A percentile compares a stretch with the other conserved stretches of the same genome.
These are phyloP conservation scores for Motacilla tschutschensis DNA, from an alignment of 2,113 vertebrate species.

Conservation along the genomic window DNA sequence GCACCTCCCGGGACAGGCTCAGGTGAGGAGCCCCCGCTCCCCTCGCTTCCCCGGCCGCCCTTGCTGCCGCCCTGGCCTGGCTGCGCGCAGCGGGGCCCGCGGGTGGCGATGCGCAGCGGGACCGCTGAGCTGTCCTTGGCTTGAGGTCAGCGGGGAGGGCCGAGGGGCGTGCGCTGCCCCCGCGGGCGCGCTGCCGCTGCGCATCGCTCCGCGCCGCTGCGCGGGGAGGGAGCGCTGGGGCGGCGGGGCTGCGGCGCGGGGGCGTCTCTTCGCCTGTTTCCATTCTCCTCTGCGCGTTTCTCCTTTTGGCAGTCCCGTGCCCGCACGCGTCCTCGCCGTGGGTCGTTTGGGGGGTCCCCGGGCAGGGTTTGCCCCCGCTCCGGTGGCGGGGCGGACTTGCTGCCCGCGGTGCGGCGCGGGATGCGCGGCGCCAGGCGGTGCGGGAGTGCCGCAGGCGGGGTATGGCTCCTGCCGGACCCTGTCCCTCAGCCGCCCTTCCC, in stretches of 20 bases:
- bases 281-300: background rate
- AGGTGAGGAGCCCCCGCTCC: constrained; percentile 57
- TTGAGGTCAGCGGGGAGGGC: constrained; percentile 65
- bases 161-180: background rate
- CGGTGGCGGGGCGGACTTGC: background rate
- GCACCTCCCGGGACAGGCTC: background rate
- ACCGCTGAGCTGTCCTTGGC: constrained; percentile 66
- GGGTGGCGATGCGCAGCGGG: background rate
- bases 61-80: background rate
- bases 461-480: background rate
- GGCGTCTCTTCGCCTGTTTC: too few species aligned
- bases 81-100: background rate
- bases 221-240: background rate
- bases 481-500: constrained; percentile 2
- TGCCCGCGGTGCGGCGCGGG: background rate
- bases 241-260: background rate
- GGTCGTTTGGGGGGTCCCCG: background rate
- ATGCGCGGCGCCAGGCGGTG: background rate
- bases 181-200: background rate
- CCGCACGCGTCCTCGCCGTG: background rate
- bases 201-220: background rate
- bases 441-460: background rate
- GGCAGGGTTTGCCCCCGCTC: background rate
- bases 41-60: background rate
- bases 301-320: background rate